Conservation (phyloP, 1,140 invertebrate species). For the Caenorhabditis inopinata region DNA sequence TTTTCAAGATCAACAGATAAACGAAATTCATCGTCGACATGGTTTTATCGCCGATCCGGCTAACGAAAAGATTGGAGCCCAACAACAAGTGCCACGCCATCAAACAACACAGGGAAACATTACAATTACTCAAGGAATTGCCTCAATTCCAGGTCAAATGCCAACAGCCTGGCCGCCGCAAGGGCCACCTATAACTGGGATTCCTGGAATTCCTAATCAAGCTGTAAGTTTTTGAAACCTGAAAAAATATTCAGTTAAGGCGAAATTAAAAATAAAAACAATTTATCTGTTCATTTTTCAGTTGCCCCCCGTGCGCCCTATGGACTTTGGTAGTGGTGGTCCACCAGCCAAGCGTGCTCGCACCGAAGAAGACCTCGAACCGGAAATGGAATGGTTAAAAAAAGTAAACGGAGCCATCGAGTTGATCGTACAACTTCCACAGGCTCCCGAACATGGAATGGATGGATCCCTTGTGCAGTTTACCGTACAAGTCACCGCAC, state of each 20-base stretch:
- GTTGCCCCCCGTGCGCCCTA: not conserved
- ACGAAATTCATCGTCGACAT: slow-evolving; percentile 59
- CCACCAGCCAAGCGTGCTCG: slow-evolving; percentile 83
- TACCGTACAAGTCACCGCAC: slow-evolving; percentile 78
- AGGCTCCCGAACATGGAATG: slow-evolving; percentile 84
- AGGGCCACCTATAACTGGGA: slow-evolving; percentile 46
- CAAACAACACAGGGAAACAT: slow-evolving; percentile 33
- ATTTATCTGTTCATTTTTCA: too few relatives aligned
- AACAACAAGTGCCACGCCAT: slow-evolving; percentile 15
- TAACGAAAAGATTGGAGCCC: slow-evolving; percentile 46
- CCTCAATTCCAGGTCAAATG: not conserved
- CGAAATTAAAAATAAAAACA: too few relatives aligned
- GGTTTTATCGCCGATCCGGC: slow-evolving; percentile 46
- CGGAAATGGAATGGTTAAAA: slow-evolving; percentile 80
- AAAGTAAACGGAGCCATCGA: slow-evolving; percentile 70
- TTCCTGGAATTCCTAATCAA: slow-evolving; percentile 48
- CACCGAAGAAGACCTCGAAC: slow-evolving; percentile 86
- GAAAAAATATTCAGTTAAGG: too few relatives aligned
- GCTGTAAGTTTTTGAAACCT: slow-evolving; percentile 38
- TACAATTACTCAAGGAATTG: slow-evolving; percentile 22
- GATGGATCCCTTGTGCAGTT: slow-evolving; percentile 84
- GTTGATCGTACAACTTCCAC: slow-evolving; percentile 46
- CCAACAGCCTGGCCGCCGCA: slow-evolving; percentile 40
- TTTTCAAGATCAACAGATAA: slow-evolving; percentile 67
- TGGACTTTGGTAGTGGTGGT: slow-evolving; percentile 72